A percentile compares a stretch with the other conserved stretches of the same genome.
Evolutionary conservation across 2,113 vertebrate genomes (phyloP).

Genomic region (Nesospiza acunhae): DNA sequence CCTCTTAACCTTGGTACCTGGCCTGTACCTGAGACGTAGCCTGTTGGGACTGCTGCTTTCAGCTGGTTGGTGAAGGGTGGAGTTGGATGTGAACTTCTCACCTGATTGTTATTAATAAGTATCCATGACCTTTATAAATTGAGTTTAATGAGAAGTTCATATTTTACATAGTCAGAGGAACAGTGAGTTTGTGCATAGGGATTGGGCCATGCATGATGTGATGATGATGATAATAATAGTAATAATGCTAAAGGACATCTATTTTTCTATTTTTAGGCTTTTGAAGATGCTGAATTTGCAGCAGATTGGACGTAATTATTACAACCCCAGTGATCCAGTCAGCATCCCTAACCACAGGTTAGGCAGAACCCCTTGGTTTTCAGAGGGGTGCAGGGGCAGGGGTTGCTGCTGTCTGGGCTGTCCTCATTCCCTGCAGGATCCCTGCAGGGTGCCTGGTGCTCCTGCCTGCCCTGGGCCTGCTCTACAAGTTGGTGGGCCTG

Average conservation of each 20-base stretch:
- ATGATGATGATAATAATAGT: not conserved
- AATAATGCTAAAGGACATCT: not conserved
- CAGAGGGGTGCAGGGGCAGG: not conserved
- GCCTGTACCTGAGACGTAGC: not conserved
- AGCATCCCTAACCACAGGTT: conserved; percentile 89
- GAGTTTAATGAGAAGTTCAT: not conserved
- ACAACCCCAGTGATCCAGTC: conserved; percentile 87
- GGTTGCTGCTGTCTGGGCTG: not conserved
- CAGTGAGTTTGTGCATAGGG: not conserved
- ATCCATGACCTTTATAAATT: not conserved
- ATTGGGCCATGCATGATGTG: not conserved
- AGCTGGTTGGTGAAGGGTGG: not conserved
- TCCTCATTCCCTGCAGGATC: not conserved
- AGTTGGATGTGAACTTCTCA: not conserved
- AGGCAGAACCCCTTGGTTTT: not conserved
- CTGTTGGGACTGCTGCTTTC: not conserved
- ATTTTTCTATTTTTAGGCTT: conserved; percentile 74
- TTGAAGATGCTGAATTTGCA: conserved; percentile 92
- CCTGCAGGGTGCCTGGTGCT: not conserved
- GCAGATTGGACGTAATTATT: conserved; percentile 95
- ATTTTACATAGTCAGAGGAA: not conserved
- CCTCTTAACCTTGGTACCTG: not conserved
- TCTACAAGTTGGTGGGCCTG: not conserved
- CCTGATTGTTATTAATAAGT: not conserved
- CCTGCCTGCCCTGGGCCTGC: not conserved